A percentile compares a stretch with the other conserved stretches of the same genome.
Conservation (phyloP, 2,888 invertebrate genomes). For the Dynastes grantii region DNA sequence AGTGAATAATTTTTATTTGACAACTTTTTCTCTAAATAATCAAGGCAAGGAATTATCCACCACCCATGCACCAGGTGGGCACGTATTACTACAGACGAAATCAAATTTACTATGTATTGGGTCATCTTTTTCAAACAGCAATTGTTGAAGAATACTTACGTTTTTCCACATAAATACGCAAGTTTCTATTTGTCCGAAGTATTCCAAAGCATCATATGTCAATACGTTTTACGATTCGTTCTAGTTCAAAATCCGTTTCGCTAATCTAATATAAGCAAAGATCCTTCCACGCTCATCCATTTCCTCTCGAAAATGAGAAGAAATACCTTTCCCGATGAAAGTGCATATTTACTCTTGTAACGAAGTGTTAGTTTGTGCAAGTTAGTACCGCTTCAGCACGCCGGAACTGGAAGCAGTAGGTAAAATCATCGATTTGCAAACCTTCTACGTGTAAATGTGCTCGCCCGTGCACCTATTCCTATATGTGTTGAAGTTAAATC, state of each 20-base stretch:
- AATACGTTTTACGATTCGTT: too few relatives aligned
- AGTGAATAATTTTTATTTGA: too few relatives aligned
- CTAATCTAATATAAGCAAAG: constrained; percentile 5
- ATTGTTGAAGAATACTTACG: too few relatives aligned
- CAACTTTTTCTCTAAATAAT: too few relatives aligned
- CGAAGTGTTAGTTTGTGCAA: constrained; percentile 33
- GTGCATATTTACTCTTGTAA: constrained; percentile 33
- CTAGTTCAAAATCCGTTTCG: neutral
- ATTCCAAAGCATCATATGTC: too few relatives aligned
- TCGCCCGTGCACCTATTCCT: neutral
- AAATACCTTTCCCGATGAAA: constrained; percentile 10
- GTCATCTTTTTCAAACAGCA: too few relatives aligned
- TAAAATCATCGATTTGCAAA: constrained; percentile 37
- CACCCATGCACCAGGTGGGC: too few relatives aligned
- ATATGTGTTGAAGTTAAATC: constrained; percentile 32
- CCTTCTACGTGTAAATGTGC: constrained; percentile 20
- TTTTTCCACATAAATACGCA: too few relatives aligned
- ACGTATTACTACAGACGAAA: too few relatives aligned
- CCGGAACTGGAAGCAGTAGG: constrained; percentile 21
- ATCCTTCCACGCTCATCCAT: neutral
- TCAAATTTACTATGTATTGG: too few relatives aligned
- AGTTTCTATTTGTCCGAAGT: too few relatives aligned
- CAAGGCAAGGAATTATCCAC: too few relatives aligned
- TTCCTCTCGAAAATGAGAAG: constrained; percentile 7
- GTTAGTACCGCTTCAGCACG: constrained; percentile 24